phyloP scores from a whole-genome alignment of 2,113 vertebrate species.

The Mormyrus iriodes region DNA sequence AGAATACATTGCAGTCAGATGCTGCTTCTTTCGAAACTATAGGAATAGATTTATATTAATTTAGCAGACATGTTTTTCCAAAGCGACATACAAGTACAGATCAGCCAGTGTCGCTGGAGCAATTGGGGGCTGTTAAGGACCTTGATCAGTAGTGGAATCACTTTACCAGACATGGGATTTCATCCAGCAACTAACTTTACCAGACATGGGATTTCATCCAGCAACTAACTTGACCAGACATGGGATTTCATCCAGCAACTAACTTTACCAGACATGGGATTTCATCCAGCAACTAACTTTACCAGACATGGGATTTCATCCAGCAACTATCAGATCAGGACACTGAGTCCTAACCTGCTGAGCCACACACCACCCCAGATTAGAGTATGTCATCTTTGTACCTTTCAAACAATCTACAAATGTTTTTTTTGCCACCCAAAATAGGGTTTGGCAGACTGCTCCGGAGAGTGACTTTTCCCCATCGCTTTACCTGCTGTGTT shows the following conservation, averaged over 20 bases:
- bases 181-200: not conserved
- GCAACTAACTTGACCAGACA: not conserved
- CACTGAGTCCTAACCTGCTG: not conserved
- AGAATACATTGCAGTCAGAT: not conserved
- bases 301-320: no score
- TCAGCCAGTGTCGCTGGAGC: not conserved
- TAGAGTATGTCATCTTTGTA: not conserved
- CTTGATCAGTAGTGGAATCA: not conserved
- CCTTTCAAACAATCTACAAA: not conserved
- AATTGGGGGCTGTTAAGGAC: not conserved
- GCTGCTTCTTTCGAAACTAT: not conserved
- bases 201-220: not conserved
- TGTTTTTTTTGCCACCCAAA: not conserved
- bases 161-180: not conserved
- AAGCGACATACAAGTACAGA: not conserved
- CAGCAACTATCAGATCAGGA: not conserved
- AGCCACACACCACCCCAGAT: not conserved
- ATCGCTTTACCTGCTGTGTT: constrained; percentile 54
- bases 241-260: no score
- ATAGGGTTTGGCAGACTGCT: not conserved
- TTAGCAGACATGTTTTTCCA: not conserved
- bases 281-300: no score
- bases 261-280: not conserved
- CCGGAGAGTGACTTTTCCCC: not conserved
- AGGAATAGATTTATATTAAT: not conserved